Evolutionary conservation across 2,888 invertebrate genomes (phyloP).

Genomic region (Eupithecia dodoneata): DNA sequence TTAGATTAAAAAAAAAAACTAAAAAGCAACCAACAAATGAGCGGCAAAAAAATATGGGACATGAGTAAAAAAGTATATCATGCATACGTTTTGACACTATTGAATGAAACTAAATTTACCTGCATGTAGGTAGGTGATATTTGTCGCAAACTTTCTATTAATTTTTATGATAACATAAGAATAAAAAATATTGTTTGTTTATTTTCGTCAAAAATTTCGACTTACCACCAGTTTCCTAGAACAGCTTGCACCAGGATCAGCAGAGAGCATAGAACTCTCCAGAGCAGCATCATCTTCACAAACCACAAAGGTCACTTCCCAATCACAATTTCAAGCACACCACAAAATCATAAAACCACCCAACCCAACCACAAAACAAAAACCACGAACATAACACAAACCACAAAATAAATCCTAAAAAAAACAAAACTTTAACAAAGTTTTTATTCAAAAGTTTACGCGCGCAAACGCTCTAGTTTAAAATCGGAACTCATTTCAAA

Average conservation of each 20-base stretch:
- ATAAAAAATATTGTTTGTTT: neutral
- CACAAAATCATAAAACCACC: conserved; percentile 60
- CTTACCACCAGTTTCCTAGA: conserved; percentile 79
- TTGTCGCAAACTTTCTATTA: neutral
- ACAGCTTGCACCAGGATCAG: conserved; percentile 70
- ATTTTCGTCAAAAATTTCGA: conserved; percentile 31
- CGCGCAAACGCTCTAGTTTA: conserved; percentile 50
- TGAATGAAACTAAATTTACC: neutral
- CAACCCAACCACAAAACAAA: conserved; percentile 61
- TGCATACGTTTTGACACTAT: no score
- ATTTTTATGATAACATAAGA: neutral
- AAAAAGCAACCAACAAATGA: neutral
- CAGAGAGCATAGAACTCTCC: conserved; percentile 71
- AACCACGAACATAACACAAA: conserved; percentile 66
- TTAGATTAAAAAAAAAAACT: no score
- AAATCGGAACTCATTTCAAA: conserved; percentile 59
- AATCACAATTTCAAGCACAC: conserved; percentile 57
- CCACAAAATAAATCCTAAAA: conserved; percentile 62
- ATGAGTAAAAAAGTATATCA: no score
- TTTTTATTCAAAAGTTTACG: conserved; percentile 59
- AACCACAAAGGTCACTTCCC: conserved; percentile 51
- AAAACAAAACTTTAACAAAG: conserved; percentile 66
- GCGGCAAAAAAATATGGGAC: no score
- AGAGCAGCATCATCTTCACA: conserved; percentile 74
- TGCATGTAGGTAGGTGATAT: neutral